These are phyloP conservation scores for Keiferia lycopersicella DNA, from an alignment of 2,888 invertebrate species.

Conservation along the genomic window DNA sequence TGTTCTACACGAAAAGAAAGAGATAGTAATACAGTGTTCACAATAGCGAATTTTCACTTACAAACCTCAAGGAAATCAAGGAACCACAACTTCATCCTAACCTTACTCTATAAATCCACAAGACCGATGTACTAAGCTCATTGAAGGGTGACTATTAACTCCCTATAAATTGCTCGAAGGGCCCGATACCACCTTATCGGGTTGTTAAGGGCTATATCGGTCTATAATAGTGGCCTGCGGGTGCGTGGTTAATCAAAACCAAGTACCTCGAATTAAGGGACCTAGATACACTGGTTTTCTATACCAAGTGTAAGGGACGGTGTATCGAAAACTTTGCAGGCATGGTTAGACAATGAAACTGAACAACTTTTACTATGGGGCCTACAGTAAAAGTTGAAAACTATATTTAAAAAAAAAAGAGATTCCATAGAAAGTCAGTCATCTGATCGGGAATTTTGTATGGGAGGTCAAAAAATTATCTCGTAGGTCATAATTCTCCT, in stretches of 20 bases:
- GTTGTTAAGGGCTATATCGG: conserved; percentile 71
- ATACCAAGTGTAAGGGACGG: no score
- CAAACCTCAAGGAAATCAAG: not conserved
- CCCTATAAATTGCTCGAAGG: conserved; percentile 67
- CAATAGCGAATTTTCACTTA: not conserved
- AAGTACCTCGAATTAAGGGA: no score
- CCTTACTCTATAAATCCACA: conserved; percentile 10
- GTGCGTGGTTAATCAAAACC: conserved; percentile 60
- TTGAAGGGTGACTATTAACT: conserved; percentile 70
- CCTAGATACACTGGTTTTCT: no score
- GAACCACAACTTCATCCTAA: not conserved
- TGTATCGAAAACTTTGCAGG: no score
- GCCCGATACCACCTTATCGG: conserved; percentile 74
- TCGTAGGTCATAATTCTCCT: no score
- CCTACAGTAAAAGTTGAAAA: no score
- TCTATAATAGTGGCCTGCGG: conserved; percentile 66
- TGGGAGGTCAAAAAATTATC: no score
- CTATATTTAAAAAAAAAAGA: no score
- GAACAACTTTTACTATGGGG: no score
- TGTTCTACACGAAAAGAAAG: not conserved
- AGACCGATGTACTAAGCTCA: conserved; percentile 37
- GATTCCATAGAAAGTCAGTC: no score
- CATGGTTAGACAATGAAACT: no score
- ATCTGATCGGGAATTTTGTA: no score
- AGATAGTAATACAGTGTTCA: not conserved